Conservation (phyloP, 2,113 vertebrate species). For the Pholis gunnellus region DNA sequence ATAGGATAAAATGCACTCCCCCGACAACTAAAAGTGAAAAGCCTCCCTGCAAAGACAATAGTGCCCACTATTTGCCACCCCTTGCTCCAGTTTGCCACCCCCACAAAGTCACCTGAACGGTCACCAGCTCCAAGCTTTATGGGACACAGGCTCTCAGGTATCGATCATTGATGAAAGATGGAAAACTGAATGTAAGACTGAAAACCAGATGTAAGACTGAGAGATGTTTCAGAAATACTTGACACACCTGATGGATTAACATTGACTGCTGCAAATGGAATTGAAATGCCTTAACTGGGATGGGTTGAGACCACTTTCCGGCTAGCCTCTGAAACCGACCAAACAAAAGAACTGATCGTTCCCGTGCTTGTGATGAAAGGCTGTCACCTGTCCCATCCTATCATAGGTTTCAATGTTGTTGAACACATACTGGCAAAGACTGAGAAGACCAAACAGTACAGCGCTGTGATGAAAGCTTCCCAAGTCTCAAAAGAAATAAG, state of each 20-base stretch:
- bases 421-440: conserved; percentile 27
- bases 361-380: conserved; percentile 52
- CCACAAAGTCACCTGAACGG: conserved; percentile 3
- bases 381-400: conserved; percentile 5
- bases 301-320: conserved; percentile 37
- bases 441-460: conserved; percentile 1
- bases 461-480: not conserved
- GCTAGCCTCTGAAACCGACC: not conserved
- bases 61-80: too few species aligned
- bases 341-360: conserved; percentile 11
- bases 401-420: conserved; percentile 59
- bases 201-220: conserved; percentile 7
- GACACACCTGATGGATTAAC: conserved; percentile 25
- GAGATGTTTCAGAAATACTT: conserved; percentile 43
- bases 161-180: not conserved
- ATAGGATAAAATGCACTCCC: too few species aligned
- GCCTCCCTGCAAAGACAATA: too few species aligned
- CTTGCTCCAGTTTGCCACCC: too few species aligned
- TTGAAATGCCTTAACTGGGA: conserved; percentile 22
- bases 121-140: not conserved
- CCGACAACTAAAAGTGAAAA: too few species aligned
- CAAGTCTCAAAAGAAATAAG: conserved; percentile 23
- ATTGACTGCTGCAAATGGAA: conserved; percentile 45
- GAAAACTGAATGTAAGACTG: too few species aligned
- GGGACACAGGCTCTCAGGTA: conserved; percentile 11